Conservation (phyloP, 2,888 invertebrate genomes). For the Prosopocoilus inquinatus region DNA sequence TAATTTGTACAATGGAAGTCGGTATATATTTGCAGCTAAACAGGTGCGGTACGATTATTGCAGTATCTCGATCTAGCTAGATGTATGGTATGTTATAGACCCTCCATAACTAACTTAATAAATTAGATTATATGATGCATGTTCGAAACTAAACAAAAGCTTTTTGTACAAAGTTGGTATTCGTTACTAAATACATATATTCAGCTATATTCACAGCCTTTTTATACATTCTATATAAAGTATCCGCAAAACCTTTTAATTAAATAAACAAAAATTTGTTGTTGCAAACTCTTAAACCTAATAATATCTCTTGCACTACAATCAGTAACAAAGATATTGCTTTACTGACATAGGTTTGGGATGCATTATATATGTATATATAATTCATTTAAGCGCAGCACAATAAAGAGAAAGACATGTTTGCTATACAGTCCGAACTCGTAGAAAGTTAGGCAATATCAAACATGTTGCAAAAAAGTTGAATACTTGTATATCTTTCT, state of each 20-base stretch:
- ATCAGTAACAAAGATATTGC: too few relatives aligned
- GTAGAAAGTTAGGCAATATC: background rate
- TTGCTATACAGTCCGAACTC: constrained; percentile 4
- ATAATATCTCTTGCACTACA: too few relatives aligned
- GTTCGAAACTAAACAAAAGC: constrained; percentile 47
- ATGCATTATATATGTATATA: constrained; percentile 17
- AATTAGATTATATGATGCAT: constrained; percentile 49
- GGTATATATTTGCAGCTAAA: background rate
- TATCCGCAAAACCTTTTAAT: constrained; percentile 7
- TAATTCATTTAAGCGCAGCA: constrained; percentile 9
- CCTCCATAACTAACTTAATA: constrained; percentile 47
- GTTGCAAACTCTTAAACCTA: too few relatives aligned
- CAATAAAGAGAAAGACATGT: constrained; percentile 10
- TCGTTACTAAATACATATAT: constrained; percentile 30
- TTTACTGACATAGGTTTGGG: constrained; percentile 2
- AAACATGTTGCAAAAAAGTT: constrained; percentile 9
- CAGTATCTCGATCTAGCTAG: constrained; percentile 39
- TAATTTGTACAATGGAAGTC: constrained; percentile 18
- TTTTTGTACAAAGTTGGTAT: constrained; percentile 51
- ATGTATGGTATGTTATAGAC: constrained; percentile 49
- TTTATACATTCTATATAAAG: constrained; percentile 27
- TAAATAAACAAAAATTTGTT: too few relatives aligned
- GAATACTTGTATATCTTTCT: constrained; percentile 42
- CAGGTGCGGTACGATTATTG: constrained; percentile 7
- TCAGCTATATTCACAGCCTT: constrained; percentile 33